Evolutionary conservation across 2,113 vertebrate genomes (phyloP), one percentile per base, ranked within the genome.

Genomic region (Labeo rohita): DNA sequence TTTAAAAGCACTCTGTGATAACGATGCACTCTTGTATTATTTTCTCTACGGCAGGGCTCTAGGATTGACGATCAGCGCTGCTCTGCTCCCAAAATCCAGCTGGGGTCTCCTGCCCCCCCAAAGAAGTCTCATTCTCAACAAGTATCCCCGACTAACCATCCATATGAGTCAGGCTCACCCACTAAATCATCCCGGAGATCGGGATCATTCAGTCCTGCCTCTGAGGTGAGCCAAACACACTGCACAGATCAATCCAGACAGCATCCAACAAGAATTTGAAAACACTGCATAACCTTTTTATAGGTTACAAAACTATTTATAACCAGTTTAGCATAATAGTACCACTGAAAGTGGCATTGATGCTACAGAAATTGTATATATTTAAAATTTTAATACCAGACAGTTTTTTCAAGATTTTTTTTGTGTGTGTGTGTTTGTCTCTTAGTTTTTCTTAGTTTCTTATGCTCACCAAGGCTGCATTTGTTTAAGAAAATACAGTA

Each of bases 21-120:
- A 45, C 28, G 72, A 66, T 66, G 63, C 39, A 66, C 34, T 23
- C 8, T 85, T 65, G 16, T 66, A 56, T 83, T 61, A 50, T 76
- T 28, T 28, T 49, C 13, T 36, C 8, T 61, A 12, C 15, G 56
- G 12, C 80, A 95, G 94, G 88, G 86, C 12, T 90, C 91, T 56
- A 88, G 93, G 85, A 93, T 93, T 87, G 93, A 94, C 0, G 93
- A 94, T 49, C 93, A 95, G 83, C 89, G 92, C 34, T 93, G 94
- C 74, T 56, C 36, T 61, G 59, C 90, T 47, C 88, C 90, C 21
- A 89, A 89, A 23, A 87, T 91, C 76, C 89, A 65, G 36, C 86
- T 92, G 49, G 88, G 89, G 65, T 89, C 92, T 77, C 91, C 91
- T 8, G 66, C 65, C 73, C 83, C 89, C 85, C 75, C 88, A 49